Evolutionary conservation across 2,113 vertebrate species (phyloP).

Genomic region (Formicarius rufipectus): DNA sequence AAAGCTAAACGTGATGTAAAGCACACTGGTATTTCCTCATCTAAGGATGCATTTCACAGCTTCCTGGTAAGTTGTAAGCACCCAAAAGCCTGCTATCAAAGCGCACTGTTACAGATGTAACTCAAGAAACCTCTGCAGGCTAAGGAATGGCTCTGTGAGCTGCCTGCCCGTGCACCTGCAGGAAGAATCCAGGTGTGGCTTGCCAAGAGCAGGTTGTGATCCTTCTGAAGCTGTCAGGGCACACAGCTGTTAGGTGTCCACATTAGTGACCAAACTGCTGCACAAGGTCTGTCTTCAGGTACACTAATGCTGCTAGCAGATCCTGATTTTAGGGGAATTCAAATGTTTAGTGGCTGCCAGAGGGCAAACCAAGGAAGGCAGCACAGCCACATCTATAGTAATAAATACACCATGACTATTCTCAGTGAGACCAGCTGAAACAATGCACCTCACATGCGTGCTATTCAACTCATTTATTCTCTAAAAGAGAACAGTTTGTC

Average conservation of each 20-base stretch:
- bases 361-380: neutral
- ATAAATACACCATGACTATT: neutral
- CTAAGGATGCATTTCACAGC: neutral
- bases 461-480: neutral
- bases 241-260: neutral
- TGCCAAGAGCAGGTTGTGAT: accelerated
- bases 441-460: accelerated
- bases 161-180: neutral
- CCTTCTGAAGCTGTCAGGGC: neutral
- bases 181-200: neutral
- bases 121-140: neutral
- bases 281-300: neutral
- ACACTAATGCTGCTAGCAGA: neutral
- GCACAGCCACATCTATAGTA: neutral
- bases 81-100: neutral
- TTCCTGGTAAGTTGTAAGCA: neutral
- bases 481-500: neutral
- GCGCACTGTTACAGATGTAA: neutral
- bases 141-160: neutral
- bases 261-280: neutral
- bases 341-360: neutral
- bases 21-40: conserved; percentile 31
- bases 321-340: neutral
- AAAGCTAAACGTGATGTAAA: neutral
- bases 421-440: neutral